Base-by-base conservation (phyloP, 1,140 invertebrate genomes). In the Drosophila dunni region DNA sequence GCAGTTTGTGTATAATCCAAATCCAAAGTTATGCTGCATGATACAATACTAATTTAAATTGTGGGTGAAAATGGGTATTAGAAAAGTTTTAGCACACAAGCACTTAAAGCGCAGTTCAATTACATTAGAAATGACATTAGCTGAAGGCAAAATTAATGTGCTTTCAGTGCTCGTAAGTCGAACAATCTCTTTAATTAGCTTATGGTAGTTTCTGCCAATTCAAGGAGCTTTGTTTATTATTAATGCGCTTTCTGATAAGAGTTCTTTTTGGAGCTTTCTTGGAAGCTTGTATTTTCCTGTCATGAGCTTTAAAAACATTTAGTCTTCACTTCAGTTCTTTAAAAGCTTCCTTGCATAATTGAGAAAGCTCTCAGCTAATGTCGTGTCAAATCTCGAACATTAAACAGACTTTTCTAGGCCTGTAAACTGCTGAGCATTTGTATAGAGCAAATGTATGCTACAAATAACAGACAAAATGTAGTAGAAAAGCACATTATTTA, bases 1-100 rank as follows among this genome's bases (percentile, higher is more conserved):
- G 24, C 42, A 57, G 60, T 64, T 64, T 83, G 82, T 86, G 79
- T 83, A 86, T 89, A 88, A 89, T 83, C 80, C 75, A 88, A 88
- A 73, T 80, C 78, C 24, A 29, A 29, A 77, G 77, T 82, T 88
- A 88, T 86, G 82, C 82, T 86, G 83, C 82, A 82, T 82, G 50
- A 79, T 68, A 86, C 79, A 86, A 88, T 86, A 86, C 44, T 57
- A 71, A 50, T 64, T 40, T 34, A n/a, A 7, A 57, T 48, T 62
- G 33, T 34, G 33, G 38, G 24, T 61, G 40, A 20, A 20, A 29
- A 42, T 15, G 3, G 38, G 10, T 20, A 17, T 5, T 65, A 50
- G 29, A 66, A 51, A 17, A 36, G 33, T 48, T 45, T 44, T 10
- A 44, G 8, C 24, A 29, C 24, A 7, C 3, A 8, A 15, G 34